Evolutionary conservation across 2,888 invertebrate species (phyloP), one percentile per base, ranked within the genome.

Genomic region (Allolobophora icterica): DNA sequence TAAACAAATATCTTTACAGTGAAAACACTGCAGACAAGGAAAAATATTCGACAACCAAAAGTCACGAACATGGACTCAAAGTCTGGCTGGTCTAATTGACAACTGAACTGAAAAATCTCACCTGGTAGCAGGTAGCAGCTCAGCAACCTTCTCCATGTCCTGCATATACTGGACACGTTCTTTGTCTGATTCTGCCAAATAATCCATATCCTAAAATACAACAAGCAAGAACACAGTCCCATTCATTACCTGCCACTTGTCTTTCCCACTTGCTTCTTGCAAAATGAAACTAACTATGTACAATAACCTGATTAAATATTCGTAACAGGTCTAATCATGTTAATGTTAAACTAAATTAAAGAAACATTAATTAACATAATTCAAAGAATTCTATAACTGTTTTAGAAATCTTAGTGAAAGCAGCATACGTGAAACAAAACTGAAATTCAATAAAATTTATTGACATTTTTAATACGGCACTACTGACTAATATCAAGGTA

Each of bases 111-210:
- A 71, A 6, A 71, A 30, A 71, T 71, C 71, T 71, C n/a, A 95
- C 94, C 93, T 94, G 24, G 93, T 92, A 13, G 95, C 89, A 30
- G 94, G 94, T 30, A 95, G 91, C 17, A 94, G 91, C 90, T 99
- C 98, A 95, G 98, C 98, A 90, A 99, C 96, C 95, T 97, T 97
- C 94, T 99, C 99, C 6, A 98, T 96, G n/a, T 97, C 97, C 84
- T 98, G 97, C 97, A 99, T 97, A 94, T 98, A 97, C 90, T 96
- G 96, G 3, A 99, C 96, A 92, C 96, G 96, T 95, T 98, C 97
- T 40, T 97, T 96, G 33, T 97, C 97, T 94, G 96, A 96, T 90
- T 96, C 96, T 15, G 97, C 96, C 95, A 97, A 99, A 95, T 98
- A 98, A 95, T 98, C 94, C 92, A 87, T 33, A 33, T 92, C 92